Base-by-base conservation (phyloP, 2,888 invertebrate species). In the Catocala fraxini region DNA sequence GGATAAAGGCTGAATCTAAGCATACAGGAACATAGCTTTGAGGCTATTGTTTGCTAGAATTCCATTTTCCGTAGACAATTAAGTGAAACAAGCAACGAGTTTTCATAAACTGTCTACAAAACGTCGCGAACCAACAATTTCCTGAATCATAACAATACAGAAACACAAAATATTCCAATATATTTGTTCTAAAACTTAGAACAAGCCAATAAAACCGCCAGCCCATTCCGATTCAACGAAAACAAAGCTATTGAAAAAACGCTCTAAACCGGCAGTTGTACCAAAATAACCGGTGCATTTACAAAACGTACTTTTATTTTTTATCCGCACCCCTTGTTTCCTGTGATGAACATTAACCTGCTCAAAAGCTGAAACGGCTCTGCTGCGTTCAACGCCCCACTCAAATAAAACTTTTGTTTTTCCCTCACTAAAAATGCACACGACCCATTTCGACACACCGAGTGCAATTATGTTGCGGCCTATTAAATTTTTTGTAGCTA, bases 281-380 rank as follows among this genome's bases (percentile, higher is more conserved):
- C 51, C 53, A 65, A 60, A 61, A 57, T 65, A 51, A 12, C 42
- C 35, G 55, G 54, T 64, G 68, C 75, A 71, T 78, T 79, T 80
- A 79, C 74, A 81, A 78, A 83, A 75, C 80, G 79, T 79, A 77
- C 73, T 75, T 60, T 69, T 73, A 79, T 73, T 80, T 78, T 59
- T 71, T 61, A 55, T 71, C 55, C 59, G 72, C 68, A 70, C 63
- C 75, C 67, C 78, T 73, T 81, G 81, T 82, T 84, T 81, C 76
- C 77, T 76, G 80, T 81, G 82, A 84, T 83, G 79, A 85, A 85
- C 83, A 89, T 86, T 87, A 85, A 87, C 87, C 82, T 85, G 83
- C 75, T 85, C 82, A 85, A 85, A 85, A 85, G 81, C 85, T 83
- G 82, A 85, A 88, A 87, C 80, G 80, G 71, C 72, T 73, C 78